Conservation (phyloP, 1,140 invertebrate genomes). For the Drosophila subobscura region DNA sequence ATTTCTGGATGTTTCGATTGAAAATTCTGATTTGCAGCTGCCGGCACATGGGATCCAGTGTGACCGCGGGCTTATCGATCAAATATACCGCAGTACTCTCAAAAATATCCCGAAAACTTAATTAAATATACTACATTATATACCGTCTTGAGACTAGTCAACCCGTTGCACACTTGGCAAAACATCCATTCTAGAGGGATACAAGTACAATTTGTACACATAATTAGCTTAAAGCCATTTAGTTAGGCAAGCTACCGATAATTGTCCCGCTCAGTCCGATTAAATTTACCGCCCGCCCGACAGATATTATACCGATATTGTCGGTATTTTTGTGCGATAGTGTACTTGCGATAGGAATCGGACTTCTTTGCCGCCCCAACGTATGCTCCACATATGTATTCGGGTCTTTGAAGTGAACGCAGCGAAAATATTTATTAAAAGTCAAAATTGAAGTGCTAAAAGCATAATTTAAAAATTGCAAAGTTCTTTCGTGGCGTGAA, state of each 20-base stretch:
- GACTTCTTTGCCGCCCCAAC: too few relatives aligned
- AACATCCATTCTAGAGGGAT: too few relatives aligned
- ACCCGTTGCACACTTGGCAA: too few relatives aligned
- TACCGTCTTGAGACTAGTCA: too few relatives aligned
- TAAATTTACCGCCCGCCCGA: too few relatives aligned
- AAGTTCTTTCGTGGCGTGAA: constrained; percentile 40
- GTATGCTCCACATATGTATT: constrained; percentile 25
- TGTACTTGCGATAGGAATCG: too few relatives aligned
- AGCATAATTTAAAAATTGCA: constrained; percentile 58
- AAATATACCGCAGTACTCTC: neutral
- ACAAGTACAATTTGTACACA: too few relatives aligned
- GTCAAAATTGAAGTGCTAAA: constrained; percentile 55
- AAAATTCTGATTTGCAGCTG: constrained; percentile 22
- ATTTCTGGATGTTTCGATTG: constrained; percentile 60
- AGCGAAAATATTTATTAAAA: constrained; percentile 43
- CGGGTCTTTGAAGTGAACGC: constrained; percentile 77
- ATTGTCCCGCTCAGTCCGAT: too few relatives aligned
- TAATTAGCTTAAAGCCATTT: too few relatives aligned
- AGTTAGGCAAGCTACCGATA: too few relatives aligned
- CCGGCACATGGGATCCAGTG: constrained; percentile 44
- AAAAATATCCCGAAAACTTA: constrained; percentile 1
- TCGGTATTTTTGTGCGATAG: too few relatives aligned
- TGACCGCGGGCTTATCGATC: neutral
- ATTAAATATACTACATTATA: neutral
- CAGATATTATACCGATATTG: too few relatives aligned